These are phyloP conservation scores for Thysanoteuthis rhombus DNA, from an alignment of 2,888 invertebrate species.

Conservation along the genomic window DNA sequence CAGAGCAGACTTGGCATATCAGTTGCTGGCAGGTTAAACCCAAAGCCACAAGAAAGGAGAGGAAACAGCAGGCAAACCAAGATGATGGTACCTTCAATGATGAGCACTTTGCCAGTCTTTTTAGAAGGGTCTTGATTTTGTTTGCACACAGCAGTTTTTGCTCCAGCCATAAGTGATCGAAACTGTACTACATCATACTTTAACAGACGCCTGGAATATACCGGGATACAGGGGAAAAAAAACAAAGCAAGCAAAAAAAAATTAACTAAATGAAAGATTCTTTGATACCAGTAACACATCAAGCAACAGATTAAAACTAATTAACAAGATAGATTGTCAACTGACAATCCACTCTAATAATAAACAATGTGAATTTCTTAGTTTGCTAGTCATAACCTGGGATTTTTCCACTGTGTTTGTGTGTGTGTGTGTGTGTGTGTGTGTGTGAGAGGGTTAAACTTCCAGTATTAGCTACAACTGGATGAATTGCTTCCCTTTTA, in stretches of 20 bases:
- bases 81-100: background rate
- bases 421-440: too few species aligned
- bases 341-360: too few species aligned
- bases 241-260: background rate
- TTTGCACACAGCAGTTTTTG: background rate
- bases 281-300: background rate
- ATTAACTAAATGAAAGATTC: background rate
- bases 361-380: too few species aligned
- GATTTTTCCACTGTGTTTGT: too few species aligned
- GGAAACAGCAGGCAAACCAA: background rate
- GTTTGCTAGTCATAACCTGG: too few species aligned
- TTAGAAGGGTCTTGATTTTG: background rate
- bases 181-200: background rate
- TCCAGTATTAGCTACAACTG: too few species aligned
- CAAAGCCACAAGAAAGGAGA: background rate
- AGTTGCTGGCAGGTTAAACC: background rate
- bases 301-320: background rate
- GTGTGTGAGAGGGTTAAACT: too few species aligned
- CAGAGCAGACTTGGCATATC: background rate
- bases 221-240: background rate
- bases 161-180: background rate
- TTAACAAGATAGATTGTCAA: background rate
- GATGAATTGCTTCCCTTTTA: too few species aligned
- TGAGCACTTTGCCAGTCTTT: background rate
- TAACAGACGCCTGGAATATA: background rate